Percentiles rank a stretch among this genome's conserved stretches.
These are phyloP conservation scores for Yponomeuta sedellus DNA, from an alignment of 2,888 invertebrate species.

Conservation along the genomic window DNA sequence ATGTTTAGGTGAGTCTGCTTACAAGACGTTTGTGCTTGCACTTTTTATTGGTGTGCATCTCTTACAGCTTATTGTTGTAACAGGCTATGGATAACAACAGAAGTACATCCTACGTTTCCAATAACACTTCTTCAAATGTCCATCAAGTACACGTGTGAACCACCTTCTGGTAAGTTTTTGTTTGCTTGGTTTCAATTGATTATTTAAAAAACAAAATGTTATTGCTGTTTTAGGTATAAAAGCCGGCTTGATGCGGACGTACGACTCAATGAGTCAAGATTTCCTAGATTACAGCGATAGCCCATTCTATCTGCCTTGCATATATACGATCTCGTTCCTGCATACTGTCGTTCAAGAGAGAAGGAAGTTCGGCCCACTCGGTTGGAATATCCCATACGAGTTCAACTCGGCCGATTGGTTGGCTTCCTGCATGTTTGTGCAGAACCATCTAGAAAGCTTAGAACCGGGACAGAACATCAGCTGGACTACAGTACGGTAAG, in stretches of 20 bases:
- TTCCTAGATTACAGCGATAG: constrained; percentile 89
- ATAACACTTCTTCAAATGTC: constrained; percentile 90
- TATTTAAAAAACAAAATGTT: background rate
- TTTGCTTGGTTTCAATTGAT: background rate
- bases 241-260: constrained; percentile 89
- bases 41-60: background rate
- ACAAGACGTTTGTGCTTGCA: background rate
- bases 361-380: constrained; percentile 90
- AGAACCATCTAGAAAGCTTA: constrained; percentile 89
- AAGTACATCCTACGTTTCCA: constrained; percentile 85
- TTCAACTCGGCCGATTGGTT: constrained; percentile 93
- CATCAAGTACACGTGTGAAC: constrained; percentile 92
- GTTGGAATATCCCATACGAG: constrained; percentile 96
- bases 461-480: constrained; percentile 85
- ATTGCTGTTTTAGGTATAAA: constrained; percentile 77
- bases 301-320: constrained; percentile 86
- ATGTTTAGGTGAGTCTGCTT: constrained; percentile 48
- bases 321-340: constrained; percentile 89
- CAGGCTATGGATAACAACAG: constrained; percentile 92
- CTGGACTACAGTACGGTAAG: constrained; percentile 84
- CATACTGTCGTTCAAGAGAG: constrained; percentile 92
- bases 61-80: constrained; percentile 17
- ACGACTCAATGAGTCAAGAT: constrained; percentile 88
- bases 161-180: constrained; percentile 81
- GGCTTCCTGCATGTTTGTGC: constrained; percentile 89